A percentile compares a stretch with the other conserved stretches of the same genome.
phyloP scores from a whole-genome alignment of 1,140 invertebrate genomes.

The Zaprionus davidi region DNA sequence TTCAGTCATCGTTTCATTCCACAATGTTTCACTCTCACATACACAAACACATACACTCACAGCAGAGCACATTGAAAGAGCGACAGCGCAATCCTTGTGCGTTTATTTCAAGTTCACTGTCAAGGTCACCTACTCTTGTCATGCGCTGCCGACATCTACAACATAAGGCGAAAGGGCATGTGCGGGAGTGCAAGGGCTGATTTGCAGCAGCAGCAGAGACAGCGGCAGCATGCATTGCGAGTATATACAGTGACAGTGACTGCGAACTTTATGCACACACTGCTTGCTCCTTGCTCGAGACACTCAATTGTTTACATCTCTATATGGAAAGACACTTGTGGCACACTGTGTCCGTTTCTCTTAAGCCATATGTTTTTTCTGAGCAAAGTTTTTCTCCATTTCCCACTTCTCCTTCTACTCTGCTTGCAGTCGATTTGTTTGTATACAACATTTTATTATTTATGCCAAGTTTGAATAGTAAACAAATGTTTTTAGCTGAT shows the following conservation, averaged over 20 bases:
- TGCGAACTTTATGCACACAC: background rate
- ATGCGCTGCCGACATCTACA: slow-evolving; percentile 58
- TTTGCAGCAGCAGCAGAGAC: slow-evolving; percentile 19
- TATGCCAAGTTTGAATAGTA: slow-evolving; percentile 38
- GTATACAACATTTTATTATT: slow-evolving; percentile 23
- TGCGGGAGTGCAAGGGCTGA: slow-evolving; percentile 32
- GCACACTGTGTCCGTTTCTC: slow-evolving; percentile 14
- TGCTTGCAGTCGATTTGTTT: background rate
- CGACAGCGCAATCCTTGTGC: slow-evolving; percentile 77
- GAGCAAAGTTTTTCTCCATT: slow-evolving; percentile 22
- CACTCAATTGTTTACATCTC: background rate
- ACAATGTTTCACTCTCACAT: slow-evolving; percentile 25
- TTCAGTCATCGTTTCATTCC: slow-evolving; percentile 36
- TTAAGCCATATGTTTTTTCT: slow-evolving; percentile 22
- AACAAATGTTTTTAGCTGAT: slow-evolving; percentile 41
- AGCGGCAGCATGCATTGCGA: background rate
- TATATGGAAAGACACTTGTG: slow-evolving; percentile 1
- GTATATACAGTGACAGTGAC: slow-evolving; percentile 27
- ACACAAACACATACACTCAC: slow-evolving; percentile 12
- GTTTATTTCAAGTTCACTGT: slow-evolving; percentile 84
- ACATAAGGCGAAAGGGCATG: slow-evolving; percentile 17
- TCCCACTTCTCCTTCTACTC: background rate
- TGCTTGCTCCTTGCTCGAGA: background rate
- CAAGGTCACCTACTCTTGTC: slow-evolving; percentile 83
- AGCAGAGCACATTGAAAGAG: slow-evolving; percentile 2